phyloP scores from a whole-genome alignment of 2,888 invertebrate species.

The Agrochola circellaris region DNA sequence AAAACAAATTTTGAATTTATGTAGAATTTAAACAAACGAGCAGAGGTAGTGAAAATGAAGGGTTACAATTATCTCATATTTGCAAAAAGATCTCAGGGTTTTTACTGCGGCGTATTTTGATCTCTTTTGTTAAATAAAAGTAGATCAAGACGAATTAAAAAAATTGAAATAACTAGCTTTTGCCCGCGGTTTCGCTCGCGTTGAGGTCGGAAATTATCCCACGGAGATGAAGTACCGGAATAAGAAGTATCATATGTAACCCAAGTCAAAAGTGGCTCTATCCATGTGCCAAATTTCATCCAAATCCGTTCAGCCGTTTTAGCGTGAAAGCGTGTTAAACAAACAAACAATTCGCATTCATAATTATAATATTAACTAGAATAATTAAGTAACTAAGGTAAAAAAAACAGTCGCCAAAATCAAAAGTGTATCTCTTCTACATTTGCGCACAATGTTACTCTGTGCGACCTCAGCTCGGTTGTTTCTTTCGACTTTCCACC shows the following conservation, averaged over 20 bases:
- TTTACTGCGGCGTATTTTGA: neutral
- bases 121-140: neutral
- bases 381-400: too few species aligned
- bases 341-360: too few species aligned
- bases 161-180: neutral
- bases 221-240: too few species aligned
- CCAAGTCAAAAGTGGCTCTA: too few species aligned
- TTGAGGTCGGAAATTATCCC: too few species aligned
- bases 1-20: neutral
- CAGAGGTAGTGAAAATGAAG: neutral
- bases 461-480: slow-evolving; percentile 61
- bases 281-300: too few species aligned
- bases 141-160: neutral
- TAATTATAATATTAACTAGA: too few species aligned
- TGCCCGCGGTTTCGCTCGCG: too few species aligned
- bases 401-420: neutral
- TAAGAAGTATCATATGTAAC: too few species aligned
- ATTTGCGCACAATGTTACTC: slow-evolving; percentile 52
- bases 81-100: neutral
- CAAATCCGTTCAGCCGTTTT: too few species aligned
- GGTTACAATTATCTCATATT: neutral
- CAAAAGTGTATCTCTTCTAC: slow-evolving; percentile 45
- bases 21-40: neutral
- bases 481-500: slow-evolving; percentile 71
- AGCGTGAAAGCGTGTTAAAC: too few species aligned